phyloP scores from a whole-genome alignment of 1,140 invertebrate genomes.

The Drosophila repletoides region DNA sequence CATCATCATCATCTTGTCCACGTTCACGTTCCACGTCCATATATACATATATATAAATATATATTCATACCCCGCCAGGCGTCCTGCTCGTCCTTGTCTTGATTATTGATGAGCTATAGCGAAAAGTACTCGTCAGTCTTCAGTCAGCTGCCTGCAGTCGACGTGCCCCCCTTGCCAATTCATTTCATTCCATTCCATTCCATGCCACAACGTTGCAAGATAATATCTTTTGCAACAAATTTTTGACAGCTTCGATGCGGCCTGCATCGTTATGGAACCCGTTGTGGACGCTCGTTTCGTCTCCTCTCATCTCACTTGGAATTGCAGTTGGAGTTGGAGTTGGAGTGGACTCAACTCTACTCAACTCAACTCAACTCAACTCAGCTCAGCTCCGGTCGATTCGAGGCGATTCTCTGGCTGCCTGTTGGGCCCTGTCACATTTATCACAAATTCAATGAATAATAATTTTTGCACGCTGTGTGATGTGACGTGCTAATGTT shows the following conservation, averaged over 20 bases:
- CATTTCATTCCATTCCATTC: too few species aligned
- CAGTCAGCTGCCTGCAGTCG: conserved; percentile 22
- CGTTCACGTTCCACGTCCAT: conserved; percentile 3
- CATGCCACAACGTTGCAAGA: conserved; percentile 48
- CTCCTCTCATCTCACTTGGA: too few species aligned
- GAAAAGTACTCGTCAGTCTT: conserved; percentile 46
- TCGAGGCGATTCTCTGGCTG: conserved; percentile 27
- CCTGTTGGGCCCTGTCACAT: conserved; percentile 77
- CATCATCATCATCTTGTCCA: conserved; percentile 33
- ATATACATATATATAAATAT: too few species aligned
- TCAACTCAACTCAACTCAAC: neutral
- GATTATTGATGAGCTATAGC: conserved; percentile 65
- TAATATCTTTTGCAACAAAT: conserved; percentile 81
- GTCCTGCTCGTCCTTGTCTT: conserved; percentile 28
- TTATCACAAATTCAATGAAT: conserved; percentile 82
- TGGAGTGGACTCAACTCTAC: too few species aligned
- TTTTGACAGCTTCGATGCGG: conserved; percentile 76
- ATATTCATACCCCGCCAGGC: neutral
- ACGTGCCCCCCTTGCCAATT: conserved; percentile 30
- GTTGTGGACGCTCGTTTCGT: too few species aligned
- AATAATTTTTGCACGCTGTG: conserved; percentile 81
- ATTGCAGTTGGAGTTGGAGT: neutral
- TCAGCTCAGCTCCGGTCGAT: neutral
- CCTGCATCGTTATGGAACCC: conserved; percentile 30
- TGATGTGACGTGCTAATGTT: conserved; percentile 80